Evolutionary conservation across 2,888 invertebrate species (phyloP).

Genomic region (Mycogona germanica): DNA sequence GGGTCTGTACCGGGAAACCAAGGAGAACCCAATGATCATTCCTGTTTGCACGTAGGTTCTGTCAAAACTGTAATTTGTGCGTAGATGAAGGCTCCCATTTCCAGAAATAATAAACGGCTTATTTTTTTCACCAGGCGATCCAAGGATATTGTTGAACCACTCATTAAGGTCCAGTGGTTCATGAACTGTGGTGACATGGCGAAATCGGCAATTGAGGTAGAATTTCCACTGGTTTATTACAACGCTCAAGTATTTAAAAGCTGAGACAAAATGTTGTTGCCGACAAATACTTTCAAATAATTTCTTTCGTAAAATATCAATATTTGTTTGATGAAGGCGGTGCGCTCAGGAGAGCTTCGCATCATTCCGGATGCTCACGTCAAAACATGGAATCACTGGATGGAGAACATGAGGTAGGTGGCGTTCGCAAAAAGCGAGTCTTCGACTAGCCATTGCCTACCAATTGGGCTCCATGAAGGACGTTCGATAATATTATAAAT

Average conservation of each 20-base stretch:
- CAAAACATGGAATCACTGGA: conserved; percentile 92
- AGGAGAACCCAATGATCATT: conserved; percentile 91
- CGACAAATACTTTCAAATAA: conserved; percentile 22
- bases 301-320: background rate
- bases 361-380: conserved; percentile 83
- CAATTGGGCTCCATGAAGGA: too few species aligned
- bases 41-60: conserved; percentile 51
- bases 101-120: background rate
- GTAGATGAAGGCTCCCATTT: background rate
- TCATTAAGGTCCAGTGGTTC: conserved; percentile 94
- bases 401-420: conserved; percentile 66
- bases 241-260: background rate
- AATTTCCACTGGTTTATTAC: conserved; percentile 16
- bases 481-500: too few species aligned
- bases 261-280: background rate
- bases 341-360: conserved; percentile 62
- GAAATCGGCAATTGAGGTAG: conserved; percentile 54
- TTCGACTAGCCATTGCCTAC: background rate
- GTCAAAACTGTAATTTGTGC: too few species aligned
- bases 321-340: conserved; percentile 39
- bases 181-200: conserved; percentile 74
- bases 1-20: conserved; percentile 60
- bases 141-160: conserved; percentile 93
- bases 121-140: conserved; percentile 62
- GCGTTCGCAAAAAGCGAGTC: conserved; percentile 1